Evolutionary conservation across 2,113 vertebrate genomes (phyloP), one percentile per base, ranked within the genome.

Genomic region (Puffinus mauretanicus): DNA sequence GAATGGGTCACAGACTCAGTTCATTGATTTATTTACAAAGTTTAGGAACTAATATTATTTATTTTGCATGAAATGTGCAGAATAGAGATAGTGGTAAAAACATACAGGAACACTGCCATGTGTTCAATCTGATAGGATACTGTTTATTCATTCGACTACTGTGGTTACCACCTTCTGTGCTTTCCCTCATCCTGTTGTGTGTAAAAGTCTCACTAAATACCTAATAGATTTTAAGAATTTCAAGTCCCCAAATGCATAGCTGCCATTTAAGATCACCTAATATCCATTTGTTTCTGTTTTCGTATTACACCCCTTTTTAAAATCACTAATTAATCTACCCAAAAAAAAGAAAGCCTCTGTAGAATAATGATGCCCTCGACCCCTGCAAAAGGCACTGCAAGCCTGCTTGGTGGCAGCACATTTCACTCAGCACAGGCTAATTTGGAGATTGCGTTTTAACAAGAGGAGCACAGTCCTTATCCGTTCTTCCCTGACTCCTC

Each of bases 261-360:
- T 5, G 1, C 54, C 25, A 18, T 61, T 84, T 66, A 67, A 55
- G 47, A 38, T 20, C 47, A 57, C 16, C 40, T 52, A 72, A 49
- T 21, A 89, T 9, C 38, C 38, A 42, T 36, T 47, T 58, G 11
- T 26, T 76, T 55, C 21, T 76, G 19, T 65, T 86, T 79, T 61
- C 0, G 0, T 36, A 72, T 44, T 11, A 20, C 16, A 44, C 2
- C 7, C 30, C 16, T 78, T 87, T 44, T 16, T 0, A 60, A 78
- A 89, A 69, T 52, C n/a, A 15, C 36, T 65, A 27, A 71, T 61
- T 51, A 52, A 58, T 82, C 26, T 42, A 51, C 25, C 66, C 10
- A 8, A 27, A 64, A 26, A 54, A 16, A 4, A 10, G 2, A 26
- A 55, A 69, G 19, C 25, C 24, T 61, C 57, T 69, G 27, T 7